These are phyloP conservation scores for Nothobranchius kuhntae DNA, from an alignment of 2,113 vertebrate species.

Conservation along the genomic window DNA sequence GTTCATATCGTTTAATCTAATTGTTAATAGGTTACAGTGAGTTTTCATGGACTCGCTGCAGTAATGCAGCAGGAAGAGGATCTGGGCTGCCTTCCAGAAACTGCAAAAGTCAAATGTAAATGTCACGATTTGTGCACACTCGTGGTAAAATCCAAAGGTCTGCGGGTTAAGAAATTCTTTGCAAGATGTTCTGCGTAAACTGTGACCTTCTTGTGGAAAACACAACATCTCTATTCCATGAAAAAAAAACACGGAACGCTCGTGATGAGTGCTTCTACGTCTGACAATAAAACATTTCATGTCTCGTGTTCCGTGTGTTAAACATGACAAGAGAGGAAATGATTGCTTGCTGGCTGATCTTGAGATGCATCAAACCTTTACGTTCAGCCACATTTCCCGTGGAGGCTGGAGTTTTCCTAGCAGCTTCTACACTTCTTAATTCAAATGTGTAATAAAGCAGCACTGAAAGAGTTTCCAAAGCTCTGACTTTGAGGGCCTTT, in stretches of 20 bases:
- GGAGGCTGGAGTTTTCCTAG: conserved; percentile 32
- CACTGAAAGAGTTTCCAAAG: conserved; percentile 42
- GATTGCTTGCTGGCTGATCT: conserved; percentile 33
- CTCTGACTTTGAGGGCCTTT: conserved; percentile 43
- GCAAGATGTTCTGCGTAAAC: conserved; percentile 25
- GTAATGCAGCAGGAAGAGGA: conserved; percentile 34
- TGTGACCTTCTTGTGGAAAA: conserved; percentile 20
- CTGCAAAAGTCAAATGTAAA: conserved; percentile 45
- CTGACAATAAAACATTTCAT: conserved; percentile 24
- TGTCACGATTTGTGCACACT: conserved; percentile 54
- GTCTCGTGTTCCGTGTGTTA: too few species aligned
- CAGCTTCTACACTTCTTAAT: conserved; percentile 23
- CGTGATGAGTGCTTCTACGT: background rate
- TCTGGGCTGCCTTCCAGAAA: conserved; percentile 37
- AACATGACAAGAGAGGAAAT: conserved; percentile 18
- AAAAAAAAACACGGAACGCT: background rate
- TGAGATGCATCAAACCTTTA: conserved; percentile 34
- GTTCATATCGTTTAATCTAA: conserved; percentile 22
- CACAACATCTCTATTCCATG: conserved; percentile 3
- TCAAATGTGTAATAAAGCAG: conserved; percentile 47
- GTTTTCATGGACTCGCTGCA: conserved; percentile 29
- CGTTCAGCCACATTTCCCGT: conserved; percentile 9
- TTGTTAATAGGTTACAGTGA: conserved; percentile 32
- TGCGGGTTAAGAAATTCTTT: conserved; percentile 40
- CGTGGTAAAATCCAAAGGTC: conserved; percentile 27